Percentiles rank a stretch among this genome's conserved stretches.
phyloP scores from a whole-genome alignment of 2,888 invertebrate genomes.

The Deilephila porcellus region DNA sequence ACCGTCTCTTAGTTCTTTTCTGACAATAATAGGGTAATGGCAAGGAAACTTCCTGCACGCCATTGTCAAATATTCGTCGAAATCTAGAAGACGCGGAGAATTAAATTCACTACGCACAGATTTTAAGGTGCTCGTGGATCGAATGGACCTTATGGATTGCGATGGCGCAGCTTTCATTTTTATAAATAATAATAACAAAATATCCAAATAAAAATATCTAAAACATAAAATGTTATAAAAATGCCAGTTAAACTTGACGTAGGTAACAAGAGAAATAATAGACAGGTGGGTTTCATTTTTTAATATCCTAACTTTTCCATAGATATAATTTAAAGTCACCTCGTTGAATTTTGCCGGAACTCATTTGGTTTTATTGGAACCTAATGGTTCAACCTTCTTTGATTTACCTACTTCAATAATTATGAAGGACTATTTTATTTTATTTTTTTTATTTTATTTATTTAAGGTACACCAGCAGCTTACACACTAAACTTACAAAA shows the following conservation, averaged over 20 bases:
- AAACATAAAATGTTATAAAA: background rate
- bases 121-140: constrained; percentile 35
- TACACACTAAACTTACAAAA: no score
- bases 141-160: constrained; percentile 40
- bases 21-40: constrained; percentile 46
- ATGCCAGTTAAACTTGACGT: background rate
- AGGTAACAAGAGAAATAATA: background rate
- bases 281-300: no score
- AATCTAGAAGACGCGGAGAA: constrained; percentile 37
- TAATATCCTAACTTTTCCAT: no score
- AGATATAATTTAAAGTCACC: no score
- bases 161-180: constrained; percentile 23
- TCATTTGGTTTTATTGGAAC: no score
- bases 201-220: constrained; percentile 5
- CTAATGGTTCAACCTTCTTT: no score
- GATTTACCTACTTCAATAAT: no score
- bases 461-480: no score
- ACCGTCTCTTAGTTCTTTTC: constrained; percentile 46
- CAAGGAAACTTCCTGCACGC: constrained; percentile 49
- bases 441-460: no score
- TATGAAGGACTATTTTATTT: no score
- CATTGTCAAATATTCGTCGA: constrained; percentile 43
- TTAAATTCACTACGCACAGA: constrained; percentile 26
- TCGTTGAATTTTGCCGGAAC: no score
- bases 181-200: constrained; percentile 8